phyloP scores from a whole-genome alignment of 2,113 vertebrate species.

The Copsychus sechellarum region DNA sequence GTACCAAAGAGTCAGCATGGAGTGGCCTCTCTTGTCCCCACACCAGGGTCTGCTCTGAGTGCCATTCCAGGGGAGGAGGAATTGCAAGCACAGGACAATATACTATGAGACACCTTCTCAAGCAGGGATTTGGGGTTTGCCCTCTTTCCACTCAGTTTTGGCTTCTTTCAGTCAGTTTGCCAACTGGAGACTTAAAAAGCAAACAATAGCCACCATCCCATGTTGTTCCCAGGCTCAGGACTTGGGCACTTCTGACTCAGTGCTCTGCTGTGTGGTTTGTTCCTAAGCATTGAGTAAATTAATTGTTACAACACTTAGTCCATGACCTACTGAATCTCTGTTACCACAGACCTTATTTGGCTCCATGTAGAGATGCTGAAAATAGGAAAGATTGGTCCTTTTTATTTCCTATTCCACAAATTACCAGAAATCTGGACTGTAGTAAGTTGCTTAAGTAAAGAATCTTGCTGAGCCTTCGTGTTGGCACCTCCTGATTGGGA shows the following conservation, averaged over 20 bases:
- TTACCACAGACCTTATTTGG: neutral
- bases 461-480: neutral
- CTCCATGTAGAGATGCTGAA: neutral
- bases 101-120: neutral
- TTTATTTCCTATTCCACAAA: neutral
- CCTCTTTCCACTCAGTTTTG: neutral
- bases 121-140: neutral
- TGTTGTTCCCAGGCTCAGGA: neutral
- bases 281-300: neutral
- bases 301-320: neutral
- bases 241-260: neutral
- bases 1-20: neutral
- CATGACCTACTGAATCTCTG: neutral
- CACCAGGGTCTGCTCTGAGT: neutral
- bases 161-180: neutral
- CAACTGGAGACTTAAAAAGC: neutral
- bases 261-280: neutral
- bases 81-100: neutral
- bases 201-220: neutral
- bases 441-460: neutral
- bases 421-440: neutral
- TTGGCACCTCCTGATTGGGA: neutral
- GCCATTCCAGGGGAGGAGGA: neutral
- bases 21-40: neutral
- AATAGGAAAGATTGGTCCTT: constrained; percentile 6